Evolutionary conservation across 1,140 invertebrate species (phyloP).

Genomic region (Microplitis demolitor): DNA sequence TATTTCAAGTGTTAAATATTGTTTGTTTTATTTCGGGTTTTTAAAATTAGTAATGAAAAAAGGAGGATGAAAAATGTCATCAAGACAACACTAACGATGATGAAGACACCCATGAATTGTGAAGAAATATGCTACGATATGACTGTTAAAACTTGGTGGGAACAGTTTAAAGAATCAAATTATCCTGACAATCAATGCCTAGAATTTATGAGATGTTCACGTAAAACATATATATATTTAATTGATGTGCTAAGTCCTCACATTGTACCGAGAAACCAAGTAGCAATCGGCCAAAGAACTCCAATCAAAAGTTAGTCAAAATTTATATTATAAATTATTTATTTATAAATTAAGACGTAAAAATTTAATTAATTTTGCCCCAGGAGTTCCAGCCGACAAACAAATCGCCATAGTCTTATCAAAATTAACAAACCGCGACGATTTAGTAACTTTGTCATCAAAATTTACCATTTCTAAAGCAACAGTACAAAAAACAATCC

Average conservation of each 20-base stretch:
- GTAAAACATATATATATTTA: constrained; percentile 28
- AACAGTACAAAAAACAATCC: constrained; percentile 40
- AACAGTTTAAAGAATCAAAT: constrained; percentile 20
- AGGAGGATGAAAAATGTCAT: neutral
- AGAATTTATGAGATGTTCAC: constrained; percentile 30
- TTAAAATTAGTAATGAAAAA: neutral
- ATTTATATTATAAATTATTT: neutral
- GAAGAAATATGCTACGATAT: neutral
- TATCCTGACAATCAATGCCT: constrained; percentile 29
- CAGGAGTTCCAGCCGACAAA: constrained; percentile 25
- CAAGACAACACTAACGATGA: neutral
- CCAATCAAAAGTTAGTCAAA: neutral
- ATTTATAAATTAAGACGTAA: too few relatives aligned
- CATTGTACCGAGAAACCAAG: constrained; percentile 12
- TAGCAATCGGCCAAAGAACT: neutral
- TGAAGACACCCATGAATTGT: neutral
- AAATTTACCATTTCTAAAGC: constrained; percentile 44
- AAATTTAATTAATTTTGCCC: neutral
- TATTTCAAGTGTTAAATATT: neutral
- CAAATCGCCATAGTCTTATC: constrained; percentile 28
- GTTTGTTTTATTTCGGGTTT: neutral
- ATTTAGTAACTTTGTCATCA: constrained; percentile 36
- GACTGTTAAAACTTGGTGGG: constrained; percentile 23
- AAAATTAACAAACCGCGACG: constrained; percentile 24
- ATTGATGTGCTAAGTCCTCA: constrained; percentile 19